These are phyloP conservation scores for Artibeus jamaicensis DNA, from an alignment of 2,797 vertebrate species.

Conservation along the genomic window DNA sequence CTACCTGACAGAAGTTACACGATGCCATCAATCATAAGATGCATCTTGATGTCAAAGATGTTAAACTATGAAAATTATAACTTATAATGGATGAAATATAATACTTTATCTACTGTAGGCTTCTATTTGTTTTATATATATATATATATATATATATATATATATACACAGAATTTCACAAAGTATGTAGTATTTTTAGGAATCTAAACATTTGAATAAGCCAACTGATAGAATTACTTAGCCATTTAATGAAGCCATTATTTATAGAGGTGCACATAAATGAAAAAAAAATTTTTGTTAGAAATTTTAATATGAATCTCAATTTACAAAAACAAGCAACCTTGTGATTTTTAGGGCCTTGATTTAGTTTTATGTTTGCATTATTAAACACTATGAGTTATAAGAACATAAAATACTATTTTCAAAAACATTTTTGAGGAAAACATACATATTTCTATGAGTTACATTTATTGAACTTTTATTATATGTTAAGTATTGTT, in stretches of 20 bases:
- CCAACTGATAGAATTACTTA: background rate
- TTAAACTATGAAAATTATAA: background rate
- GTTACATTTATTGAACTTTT: background rate
- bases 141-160: too few species aligned
- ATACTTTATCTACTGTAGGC: background rate
- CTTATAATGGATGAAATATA: background rate
- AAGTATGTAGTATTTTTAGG: background rate
- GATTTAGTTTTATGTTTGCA: background rate
- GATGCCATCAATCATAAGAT: background rate
- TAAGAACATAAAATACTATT: background rate
- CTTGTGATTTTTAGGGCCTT: background rate
- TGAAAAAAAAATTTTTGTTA: background rate
- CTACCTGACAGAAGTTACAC: background rate
- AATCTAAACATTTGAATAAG: background rate
- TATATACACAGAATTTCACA: background rate
- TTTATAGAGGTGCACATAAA: background rate
- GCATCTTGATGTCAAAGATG: constrained; percentile 6
- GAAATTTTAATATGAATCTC: background rate
- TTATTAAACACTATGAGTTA: background rate
- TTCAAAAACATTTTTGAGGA: background rate
- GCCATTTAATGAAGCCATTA: background rate
- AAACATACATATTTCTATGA: background rate
- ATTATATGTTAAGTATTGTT: background rate
- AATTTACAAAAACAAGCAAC: background rate
- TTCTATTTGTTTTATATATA: background rate